Base-by-base conservation (phyloP, 92 coral and sea anemone species). In the Virgularia gustaviana region DNA sequence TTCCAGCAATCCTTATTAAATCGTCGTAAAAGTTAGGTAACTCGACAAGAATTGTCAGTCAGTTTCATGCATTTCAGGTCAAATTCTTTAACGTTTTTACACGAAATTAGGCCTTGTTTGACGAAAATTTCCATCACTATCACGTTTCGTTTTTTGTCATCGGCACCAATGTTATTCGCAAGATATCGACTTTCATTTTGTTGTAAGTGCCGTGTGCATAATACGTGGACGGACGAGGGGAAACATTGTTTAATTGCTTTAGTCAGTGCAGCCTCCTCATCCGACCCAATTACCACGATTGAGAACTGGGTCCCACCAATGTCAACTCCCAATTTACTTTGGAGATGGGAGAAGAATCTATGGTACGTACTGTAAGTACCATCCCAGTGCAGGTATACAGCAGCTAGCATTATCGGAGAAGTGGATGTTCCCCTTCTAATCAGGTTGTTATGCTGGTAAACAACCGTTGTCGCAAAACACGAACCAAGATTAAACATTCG, bases 401-500 rank as follows among this genome's bases (percentile, higher is more conserved):
- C n/a, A n/a, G 55, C 55, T 25, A 47, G 55, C 55, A 47, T 47
- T 15, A 47, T 47, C 18, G 55, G 55, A 47, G 55, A 45, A n/a
- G 33, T 60, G 24, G 36, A 22, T 37, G 22, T 60, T 15, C 67
- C 44, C 22, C 36, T 60, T 6, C 67, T 20, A 29, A 60, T 60
- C 9, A 60, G 18, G 36, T 60, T 60, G 27, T 34, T 36, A 11
- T 60, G 67, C 6, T 60, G 67, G 22, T 60, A 60, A 29, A 15
- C 19, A 7, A 60, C 43, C 10, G 39, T 60, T 13, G 67, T 60
- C 3, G 39, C 67, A 33, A 30, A 60, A 60, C 67, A 60, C 18
- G 67, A 27, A 60, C 64, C 36, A 39, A 57, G 64, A 32, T 60
- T 60, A 29, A 60, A 60, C 16, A 20, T 57, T 33, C 64, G 25